Base-by-base conservation (phyloP, 2,113 vertebrate species). In the Calypte anna region DNA sequence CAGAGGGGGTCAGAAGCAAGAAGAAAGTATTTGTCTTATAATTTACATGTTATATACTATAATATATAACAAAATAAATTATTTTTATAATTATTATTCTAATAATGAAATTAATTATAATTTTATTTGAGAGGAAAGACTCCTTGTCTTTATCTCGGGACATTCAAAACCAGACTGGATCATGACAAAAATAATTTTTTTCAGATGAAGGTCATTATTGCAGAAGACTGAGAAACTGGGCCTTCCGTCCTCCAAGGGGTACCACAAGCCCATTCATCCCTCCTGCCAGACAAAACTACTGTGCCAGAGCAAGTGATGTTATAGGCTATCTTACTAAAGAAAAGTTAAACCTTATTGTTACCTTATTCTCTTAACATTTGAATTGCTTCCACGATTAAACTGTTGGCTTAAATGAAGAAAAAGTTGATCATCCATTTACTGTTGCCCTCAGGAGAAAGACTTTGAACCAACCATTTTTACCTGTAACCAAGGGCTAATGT, bases 391-490 rank as follows among this genome's bases (percentile, higher is more conserved):
- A 82, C 15, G 24, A 21, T 46, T 79, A 53, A 25, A 40, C 13
- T 80, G 3, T 66, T 79, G 31, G 10, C n/a, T 57, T 38, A 66
- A 89, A 74, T 36, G 66, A 54, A 79, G 24, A n/a, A 12, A 64
- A 89, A 94, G 77, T 25, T 22, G 19, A 90, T 61, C 22, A 64
- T 91, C 27, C 78, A 21, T 70, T 74, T 82, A 38, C 36, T 38
- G 36, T 38, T 61, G 22, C 54, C 66, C 40, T 81, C 57, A 75
- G 80, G 31, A 63, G 7, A 73, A 24, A 36, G 19, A 51, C 48
- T 88, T 94, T 85, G 77, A 88, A 91, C 92, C 13, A 82, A 16
- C 14, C 84, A 12, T 81, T 95, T 73, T 69, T 70, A 81, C 7
- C 27, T 84, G 55, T 40, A 69, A 40, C 40, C n/a, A 70, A 78